Evolutionary conservation across 53 echinoderm and acorn worm genomes (phyloP).

Genomic region (Mesocentrotus franciscanus): DNA sequence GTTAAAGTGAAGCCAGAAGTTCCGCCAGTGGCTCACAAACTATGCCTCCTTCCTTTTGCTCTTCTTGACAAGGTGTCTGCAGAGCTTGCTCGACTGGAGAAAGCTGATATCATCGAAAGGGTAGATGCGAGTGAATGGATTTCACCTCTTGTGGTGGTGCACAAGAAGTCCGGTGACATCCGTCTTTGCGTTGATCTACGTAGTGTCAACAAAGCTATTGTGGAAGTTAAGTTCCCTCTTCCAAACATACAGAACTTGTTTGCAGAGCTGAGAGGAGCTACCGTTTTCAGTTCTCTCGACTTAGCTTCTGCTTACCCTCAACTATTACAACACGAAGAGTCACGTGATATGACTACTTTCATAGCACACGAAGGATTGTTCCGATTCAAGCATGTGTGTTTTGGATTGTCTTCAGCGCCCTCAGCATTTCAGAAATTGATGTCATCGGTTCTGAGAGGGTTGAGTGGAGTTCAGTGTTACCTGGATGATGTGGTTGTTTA

Average conservation of each 20-base stretch:
- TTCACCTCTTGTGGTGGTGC: slow-evolving; percentile 49
- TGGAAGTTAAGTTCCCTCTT: not conserved
- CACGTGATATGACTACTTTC: slow-evolving; percentile 51
- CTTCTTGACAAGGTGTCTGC: slow-evolving; percentile 57
- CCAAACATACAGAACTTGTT: slow-evolving; percentile 40
- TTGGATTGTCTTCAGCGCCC: slow-evolving; percentile 64
- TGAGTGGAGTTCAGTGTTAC: slow-evolving; percentile 62
- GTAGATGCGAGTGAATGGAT: slow-evolving; percentile 59
- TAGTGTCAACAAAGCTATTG: not conserved
- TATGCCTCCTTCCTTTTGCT: slow-evolving; percentile 49
- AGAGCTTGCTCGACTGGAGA: slow-evolving; percentile 37
- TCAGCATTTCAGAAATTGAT: slow-evolving; percentile 68
- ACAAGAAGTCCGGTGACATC: slow-evolving; percentile 29
- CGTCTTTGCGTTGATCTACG: not conserved
- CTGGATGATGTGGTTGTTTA: slow-evolving; percentile 63
- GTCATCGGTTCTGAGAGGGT: slow-evolving; percentile 29
- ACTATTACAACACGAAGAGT: slow-evolving; percentile 12
- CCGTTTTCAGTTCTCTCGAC: slow-evolving; percentile 36
- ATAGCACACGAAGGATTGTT: slow-evolving; percentile 60
- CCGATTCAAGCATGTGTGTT: slow-evolving; percentile 23
- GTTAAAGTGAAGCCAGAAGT: slow-evolving; percentile 39
- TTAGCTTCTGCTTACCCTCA: slow-evolving; percentile 59
- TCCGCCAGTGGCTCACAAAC: slow-evolving; percentile 34
- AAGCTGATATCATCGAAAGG: slow-evolving; percentile 22
- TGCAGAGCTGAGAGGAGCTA: not conserved